Percentiles rank a stretch among this genome's conserved stretches.
phyloP scores from a whole-genome alignment of 2,888 invertebrate genomes.

The Drosophila neonasuta region DNA sequence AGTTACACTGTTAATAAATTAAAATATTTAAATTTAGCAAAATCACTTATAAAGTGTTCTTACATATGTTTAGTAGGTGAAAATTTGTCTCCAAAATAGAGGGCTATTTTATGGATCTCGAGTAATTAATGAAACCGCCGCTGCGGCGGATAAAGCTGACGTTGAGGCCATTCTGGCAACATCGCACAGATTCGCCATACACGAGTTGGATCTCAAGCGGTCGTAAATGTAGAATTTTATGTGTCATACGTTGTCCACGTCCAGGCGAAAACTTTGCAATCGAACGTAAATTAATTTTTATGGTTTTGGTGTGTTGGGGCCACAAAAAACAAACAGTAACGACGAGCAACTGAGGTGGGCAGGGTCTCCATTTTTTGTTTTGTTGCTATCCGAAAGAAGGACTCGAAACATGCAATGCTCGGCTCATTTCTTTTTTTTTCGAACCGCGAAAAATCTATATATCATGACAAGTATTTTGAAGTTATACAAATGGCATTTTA shows the following conservation, averaged over 20 bases:
- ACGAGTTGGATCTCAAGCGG: constrained; percentile 56
- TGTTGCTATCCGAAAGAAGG: constrained; percentile 12
- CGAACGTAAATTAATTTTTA: constrained; percentile 76
- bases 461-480: too few species aligned
- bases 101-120: constrained; percentile 35
- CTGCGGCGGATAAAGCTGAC: constrained; percentile 3
- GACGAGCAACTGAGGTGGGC: constrained; percentile 4
- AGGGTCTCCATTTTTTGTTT: constrained; percentile 9
- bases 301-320: constrained; percentile 39
- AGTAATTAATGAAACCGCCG: constrained; percentile 47
- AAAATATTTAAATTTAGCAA: constrained; percentile 1
- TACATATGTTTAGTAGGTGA: background rate
- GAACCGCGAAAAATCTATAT: background rate
- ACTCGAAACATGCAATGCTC: constrained; percentile 4
- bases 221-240: constrained; percentile 74
- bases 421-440: background rate
- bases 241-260: constrained; percentile 61
- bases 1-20: constrained; percentile 21
- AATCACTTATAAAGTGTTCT: constrained; percentile 1
- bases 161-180: constrained; percentile 1
- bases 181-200: constrained; percentile 31
- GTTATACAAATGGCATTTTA: too few species aligned
- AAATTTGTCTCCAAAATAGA: background rate
- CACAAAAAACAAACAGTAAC: constrained; percentile 30
- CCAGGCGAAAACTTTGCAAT: constrained; percentile 67